Evolutionary conservation across 2,888 invertebrate species (phyloP).

Genomic region (Drosophila multiciliata): DNA sequence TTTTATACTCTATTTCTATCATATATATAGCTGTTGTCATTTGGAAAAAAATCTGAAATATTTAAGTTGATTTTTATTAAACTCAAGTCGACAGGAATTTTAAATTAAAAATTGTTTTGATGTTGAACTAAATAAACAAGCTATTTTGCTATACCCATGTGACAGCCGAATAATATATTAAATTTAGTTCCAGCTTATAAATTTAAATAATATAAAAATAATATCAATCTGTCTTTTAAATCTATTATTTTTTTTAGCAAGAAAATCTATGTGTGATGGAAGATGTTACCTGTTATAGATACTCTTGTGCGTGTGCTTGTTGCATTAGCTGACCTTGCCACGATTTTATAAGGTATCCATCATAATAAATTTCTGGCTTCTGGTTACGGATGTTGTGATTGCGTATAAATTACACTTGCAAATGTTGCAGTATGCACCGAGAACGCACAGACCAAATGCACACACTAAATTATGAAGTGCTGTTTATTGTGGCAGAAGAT

Average conservation of each 20-base stretch:
- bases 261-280: neutral
- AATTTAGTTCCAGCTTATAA: neutral
- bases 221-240: neutral
- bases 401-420: constrained; percentile 41
- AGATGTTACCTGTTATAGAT: neutral
- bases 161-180: neutral
- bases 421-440: constrained; percentile 21
- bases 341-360: constrained; percentile 50
- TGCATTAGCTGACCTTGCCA: neutral
- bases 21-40: neutral
- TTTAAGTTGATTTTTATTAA: constrained; percentile 1
- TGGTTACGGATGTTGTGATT: constrained; percentile 14
- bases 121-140: neutral
- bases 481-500: constrained; percentile 25
- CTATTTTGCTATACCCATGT: neutral
- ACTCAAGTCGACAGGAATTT: neutral
- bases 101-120: neutral
- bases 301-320: constrained; percentile 11
- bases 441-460: constrained; percentile 3
- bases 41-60: neutral
- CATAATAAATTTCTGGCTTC: constrained; percentile 32
- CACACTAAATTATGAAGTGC: constrained; percentile 23
- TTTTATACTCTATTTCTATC: neutral
- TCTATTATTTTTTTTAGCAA: neutral
- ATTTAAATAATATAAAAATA: neutral